Conservation (phyloP, 2,113 vertebrate species). For the Pollimyrus isidori region DNA sequence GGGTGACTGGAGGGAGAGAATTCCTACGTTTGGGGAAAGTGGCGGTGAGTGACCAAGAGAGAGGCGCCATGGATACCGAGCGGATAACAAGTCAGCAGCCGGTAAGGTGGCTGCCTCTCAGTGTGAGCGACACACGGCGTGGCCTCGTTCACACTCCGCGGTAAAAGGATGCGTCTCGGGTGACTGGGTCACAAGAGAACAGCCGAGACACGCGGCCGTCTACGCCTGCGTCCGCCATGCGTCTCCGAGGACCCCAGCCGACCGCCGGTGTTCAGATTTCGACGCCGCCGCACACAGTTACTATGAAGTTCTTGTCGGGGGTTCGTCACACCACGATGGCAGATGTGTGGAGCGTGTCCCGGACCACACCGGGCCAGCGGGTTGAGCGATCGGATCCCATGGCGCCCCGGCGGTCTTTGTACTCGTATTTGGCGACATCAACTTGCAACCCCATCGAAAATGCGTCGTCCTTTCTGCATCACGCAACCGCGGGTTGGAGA, state of each 20-base stretch:
- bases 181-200: background rate
- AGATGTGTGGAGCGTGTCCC: background rate
- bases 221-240: background rate
- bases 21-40: background rate
- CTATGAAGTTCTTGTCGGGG: background rate
- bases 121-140: background rate
- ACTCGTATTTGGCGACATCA: background rate
- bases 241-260: background rate
- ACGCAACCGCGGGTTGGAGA: background rate
- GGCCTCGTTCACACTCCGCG: background rate
- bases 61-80: background rate
- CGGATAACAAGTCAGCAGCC: background rate
- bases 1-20: background rate
- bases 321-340: background rate
- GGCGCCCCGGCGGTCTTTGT: background rate
- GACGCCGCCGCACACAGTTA: background rate
- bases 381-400: background rate
- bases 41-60: background rate
- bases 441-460: background rate
- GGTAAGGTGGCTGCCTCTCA: background rate
- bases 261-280: background rate
- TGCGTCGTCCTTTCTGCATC: background rate
- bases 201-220: background rate
- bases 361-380: background rate
- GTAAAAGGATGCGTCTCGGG: background rate